Evolutionary conservation across 1,140 invertebrate species (phyloP).

Genomic region (Lepidostoma basale): DNA sequence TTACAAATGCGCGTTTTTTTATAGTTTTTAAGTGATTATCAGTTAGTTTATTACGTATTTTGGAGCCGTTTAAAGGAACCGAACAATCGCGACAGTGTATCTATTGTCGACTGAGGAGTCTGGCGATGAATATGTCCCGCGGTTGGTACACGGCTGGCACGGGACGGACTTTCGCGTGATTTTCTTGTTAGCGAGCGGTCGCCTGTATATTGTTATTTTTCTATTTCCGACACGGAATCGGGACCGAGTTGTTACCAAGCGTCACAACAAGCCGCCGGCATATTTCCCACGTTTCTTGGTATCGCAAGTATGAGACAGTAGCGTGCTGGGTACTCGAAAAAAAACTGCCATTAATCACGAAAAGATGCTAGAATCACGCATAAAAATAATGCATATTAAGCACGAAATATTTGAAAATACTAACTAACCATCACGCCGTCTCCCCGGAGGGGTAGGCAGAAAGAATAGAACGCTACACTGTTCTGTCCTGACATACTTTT

Average conservation of each 20-base stretch:
- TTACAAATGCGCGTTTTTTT: not conserved
- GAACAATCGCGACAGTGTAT: constrained; percentile 41
- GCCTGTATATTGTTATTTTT: constrained; percentile 29
- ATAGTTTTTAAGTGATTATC: too few relatives aligned
- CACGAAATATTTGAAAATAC: too few relatives aligned
- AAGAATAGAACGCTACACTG: too few relatives aligned
- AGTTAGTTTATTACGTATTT: not conserved
- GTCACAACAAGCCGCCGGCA: not conserved
- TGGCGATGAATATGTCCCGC: constrained; percentile 19
- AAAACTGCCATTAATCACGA: too few relatives aligned
- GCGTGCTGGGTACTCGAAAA: too few relatives aligned
- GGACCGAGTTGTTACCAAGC: not conserved
- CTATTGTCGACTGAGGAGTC: constrained; percentile 42
- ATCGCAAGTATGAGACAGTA: too few relatives aligned
- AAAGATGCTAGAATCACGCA: too few relatives aligned
- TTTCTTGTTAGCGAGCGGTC: constrained; percentile 25
- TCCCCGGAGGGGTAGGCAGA: too few relatives aligned
- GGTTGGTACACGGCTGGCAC: constrained; percentile 38
- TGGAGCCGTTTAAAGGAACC: not conserved
- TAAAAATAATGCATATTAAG: too few relatives aligned
- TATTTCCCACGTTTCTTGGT: too few relatives aligned
- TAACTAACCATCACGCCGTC: too few relatives aligned
- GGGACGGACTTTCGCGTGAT: constrained; percentile 33
- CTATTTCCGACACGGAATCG: not conserved
- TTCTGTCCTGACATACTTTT: too few relatives aligned